Evolutionary conservation across 2,888 invertebrate species (phyloP).

Genomic region (Diaphora mendica): DNA sequence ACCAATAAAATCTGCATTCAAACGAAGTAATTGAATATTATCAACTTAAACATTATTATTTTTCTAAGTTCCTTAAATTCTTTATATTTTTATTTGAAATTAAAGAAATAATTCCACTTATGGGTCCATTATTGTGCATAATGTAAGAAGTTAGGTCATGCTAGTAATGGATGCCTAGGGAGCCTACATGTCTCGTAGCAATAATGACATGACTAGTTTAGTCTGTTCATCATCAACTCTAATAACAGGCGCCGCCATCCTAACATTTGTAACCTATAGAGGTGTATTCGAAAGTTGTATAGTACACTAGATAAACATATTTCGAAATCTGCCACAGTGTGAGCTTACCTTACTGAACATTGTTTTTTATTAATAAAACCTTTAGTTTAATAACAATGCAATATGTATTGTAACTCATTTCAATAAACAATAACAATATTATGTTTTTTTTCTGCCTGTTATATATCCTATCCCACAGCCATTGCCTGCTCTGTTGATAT

Average conservation of each 20-base stretch:
- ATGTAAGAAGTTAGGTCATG: not conserved
- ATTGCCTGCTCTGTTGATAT: not conserved
- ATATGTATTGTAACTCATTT: constrained; percentile 62
- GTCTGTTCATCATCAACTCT: not conserved
- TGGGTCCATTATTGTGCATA: too few relatives aligned
- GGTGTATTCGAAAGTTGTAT: not conserved
- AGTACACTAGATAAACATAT: constrained; percentile 1
- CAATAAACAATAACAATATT: constrained; percentile 57
- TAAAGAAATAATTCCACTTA: too few relatives aligned
- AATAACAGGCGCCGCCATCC: not conserved
- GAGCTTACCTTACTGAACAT: constrained; percentile 32
- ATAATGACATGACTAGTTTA: constrained; percentile 10
- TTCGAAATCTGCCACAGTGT: constrained; percentile 25
- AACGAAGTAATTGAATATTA: not conserved
- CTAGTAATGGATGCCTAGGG: not conserved
- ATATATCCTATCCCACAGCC: not conserved
- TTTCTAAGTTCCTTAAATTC: too few relatives aligned
- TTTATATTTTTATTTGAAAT: too few relatives aligned
- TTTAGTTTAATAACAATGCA: constrained; percentile 54
- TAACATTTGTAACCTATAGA: not conserved
- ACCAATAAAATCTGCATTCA: not conserved
- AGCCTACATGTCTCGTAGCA: not conserved
- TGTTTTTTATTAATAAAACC: constrained; percentile 33
- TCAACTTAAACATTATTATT: too few relatives aligned
- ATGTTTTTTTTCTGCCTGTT: constrained; percentile 13